These are phyloP conservation scores for Otolemur crassicaudatus DNA, from an alignment of 2,797 vertebrate species.

Conservation along the genomic window DNA sequence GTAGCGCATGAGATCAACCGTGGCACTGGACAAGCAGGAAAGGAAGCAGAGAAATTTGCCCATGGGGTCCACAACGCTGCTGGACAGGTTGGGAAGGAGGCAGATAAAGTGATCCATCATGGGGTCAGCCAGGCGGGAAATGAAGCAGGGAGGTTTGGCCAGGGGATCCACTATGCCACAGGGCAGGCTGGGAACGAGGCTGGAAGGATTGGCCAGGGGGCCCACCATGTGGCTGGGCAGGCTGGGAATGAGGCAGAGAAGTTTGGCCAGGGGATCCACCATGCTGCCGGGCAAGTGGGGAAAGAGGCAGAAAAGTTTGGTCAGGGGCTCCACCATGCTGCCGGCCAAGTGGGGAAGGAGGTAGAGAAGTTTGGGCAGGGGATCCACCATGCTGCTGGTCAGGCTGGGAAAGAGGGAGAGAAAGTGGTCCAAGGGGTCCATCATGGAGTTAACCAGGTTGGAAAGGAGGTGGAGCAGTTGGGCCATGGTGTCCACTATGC, in stretches of 20 bases:
- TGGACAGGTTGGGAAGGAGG: constrained; percentile 81
- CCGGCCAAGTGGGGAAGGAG: fast-evolving
- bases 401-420: not conserved
- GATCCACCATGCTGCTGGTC: not conserved
- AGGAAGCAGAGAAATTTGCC: constrained; percentile 75
- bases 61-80: constrained; percentile 76
- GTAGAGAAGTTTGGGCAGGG: not conserved
- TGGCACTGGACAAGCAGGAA: constrained; percentile 70
- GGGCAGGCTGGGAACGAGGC: constrained; percentile 14
- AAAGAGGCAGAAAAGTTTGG: not conserved
- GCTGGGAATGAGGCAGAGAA: not conserved
- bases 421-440: not conserved
- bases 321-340: fast-evolving
- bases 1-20: constrained; percentile 70
- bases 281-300: not conserved
- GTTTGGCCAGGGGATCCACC: not conserved
- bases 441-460: not conserved
- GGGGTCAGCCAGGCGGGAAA: constrained; percentile 63
- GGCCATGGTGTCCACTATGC: not conserved
- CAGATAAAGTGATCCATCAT: constrained; percentile 70
- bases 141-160: constrained; percentile 56
- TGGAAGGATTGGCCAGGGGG: constrained; percentile 30
- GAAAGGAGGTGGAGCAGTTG: not conserved
- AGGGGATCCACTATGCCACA: not conserved
- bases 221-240: not conserved